Evolutionary conservation across 2,113 vertebrate genomes (phyloP), one percentile per base, ranked within the genome.

Genomic region (Saccopteryx leptura): DNA sequence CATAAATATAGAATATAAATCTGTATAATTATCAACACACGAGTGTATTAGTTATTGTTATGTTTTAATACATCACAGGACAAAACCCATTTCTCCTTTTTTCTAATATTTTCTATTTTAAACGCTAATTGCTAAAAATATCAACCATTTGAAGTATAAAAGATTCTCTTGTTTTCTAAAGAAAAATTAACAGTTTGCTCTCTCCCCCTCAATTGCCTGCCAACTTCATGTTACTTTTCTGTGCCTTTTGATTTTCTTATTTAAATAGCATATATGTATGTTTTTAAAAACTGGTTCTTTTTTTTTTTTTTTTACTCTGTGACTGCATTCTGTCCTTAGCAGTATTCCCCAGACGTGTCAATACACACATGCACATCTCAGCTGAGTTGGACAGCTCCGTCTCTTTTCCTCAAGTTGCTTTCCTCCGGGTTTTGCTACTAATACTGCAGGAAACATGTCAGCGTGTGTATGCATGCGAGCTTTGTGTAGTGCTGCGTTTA

Each of bases 51-150:
- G 26, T 85, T 63, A 58, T 90, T 65, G n/a, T 46, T 66, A 18
- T 18, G 2, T 31, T 88, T 89, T 92, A 74, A 82, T 85, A 9
- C 9, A 28, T 82, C n/a, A 88, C 66, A 88, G 17, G 21, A 71
- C 8, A 75, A 92, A 54, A 4, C 17, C 28, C n/a, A 28, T 91
- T 86, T 93, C 58, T 74, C 46, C 69, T 50, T 91, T 18, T 13
- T 23, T 90, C 90, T 56, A 11, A 54, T 65, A 14, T 56, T 23
- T 90, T 60, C 60, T 58, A 58, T 85, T 80, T 84, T 72, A 85
- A 95, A 92, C 24, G 28, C 56, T 86, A 66, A 61, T 90, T 94
- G 23, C 85, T 90, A 74, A 94, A 94, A 74, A 80, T 84, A 68
- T 24, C 19, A 85, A 23, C 5, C 46, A 23, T 80, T 86, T 68